These are phyloP conservation scores for Aeoliscus strigatus DNA, from an alignment of 2,797 vertebrate genomes.

Conservation along the genomic window DNA sequence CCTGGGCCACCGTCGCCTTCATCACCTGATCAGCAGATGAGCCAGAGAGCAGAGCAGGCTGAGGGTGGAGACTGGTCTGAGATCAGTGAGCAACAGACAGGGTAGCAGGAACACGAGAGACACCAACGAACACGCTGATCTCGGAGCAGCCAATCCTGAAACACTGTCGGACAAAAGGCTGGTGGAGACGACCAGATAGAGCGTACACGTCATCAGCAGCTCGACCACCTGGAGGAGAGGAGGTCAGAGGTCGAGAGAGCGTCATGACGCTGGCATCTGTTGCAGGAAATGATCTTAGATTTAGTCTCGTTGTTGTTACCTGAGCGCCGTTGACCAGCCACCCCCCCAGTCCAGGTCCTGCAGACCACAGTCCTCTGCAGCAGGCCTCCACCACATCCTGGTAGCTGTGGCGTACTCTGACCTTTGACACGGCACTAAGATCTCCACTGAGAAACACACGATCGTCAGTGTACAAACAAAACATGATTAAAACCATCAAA, in stretches of 20 bases:
- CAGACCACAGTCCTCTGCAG: slow-evolving; percentile 66
- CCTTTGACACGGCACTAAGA: slow-evolving; percentile 33
- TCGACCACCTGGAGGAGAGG: slow-evolving; percentile 61
- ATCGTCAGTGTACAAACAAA: slow-evolving; percentile 2
- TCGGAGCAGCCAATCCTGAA: slow-evolving; percentile 53
- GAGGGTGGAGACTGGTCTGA: slow-evolving; percentile 75
- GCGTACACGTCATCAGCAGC: slow-evolving; percentile 77
- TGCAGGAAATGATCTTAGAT: background rate
- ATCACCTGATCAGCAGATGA: slow-evolving; percentile 76
- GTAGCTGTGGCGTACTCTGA: slow-evolving; percentile 73
- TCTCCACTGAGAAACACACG: slow-evolving; percentile 39
- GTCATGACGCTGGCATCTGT: too few relatives aligned
- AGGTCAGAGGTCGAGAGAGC: background rate
- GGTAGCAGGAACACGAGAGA: slow-evolving; percentile 73
- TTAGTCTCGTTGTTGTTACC: slow-evolving; percentile 32
- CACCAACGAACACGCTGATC: slow-evolving; percentile 70
- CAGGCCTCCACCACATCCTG: slow-evolving; percentile 76
- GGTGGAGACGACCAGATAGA: slow-evolving; percentile 77
- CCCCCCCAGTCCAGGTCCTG: slow-evolving; percentile 66
- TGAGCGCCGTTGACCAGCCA: slow-evolving; percentile 68
- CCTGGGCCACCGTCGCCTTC: too few relatives aligned
- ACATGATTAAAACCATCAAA: too few relatives aligned
- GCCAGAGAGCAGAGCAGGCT: slow-evolving; percentile 82
- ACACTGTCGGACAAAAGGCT: slow-evolving; percentile 75
- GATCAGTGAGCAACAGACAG: slow-evolving; percentile 76